Evolutionary conservation across 1,140 invertebrate genomes (phyloP), one percentile per base, ranked within the genome.

Genomic region (Trachymyrmex cornetzi): DNA sequence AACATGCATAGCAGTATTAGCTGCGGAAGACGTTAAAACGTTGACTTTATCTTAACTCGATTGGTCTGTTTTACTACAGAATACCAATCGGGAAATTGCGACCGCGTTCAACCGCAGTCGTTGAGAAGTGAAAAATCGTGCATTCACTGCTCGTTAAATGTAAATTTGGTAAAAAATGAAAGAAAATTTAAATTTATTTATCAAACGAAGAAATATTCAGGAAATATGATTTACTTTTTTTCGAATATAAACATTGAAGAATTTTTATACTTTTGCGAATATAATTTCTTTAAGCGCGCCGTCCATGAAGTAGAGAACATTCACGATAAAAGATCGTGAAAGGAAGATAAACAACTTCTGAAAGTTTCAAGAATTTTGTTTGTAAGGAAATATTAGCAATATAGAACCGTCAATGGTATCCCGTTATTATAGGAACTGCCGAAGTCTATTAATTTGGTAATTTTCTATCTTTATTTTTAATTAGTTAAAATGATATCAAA

Each of bases 1-100:
- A 77, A 64, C 5, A 24, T 38, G n/a, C n/a, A n/a, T n/a, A n/a
- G n/a, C 50, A 30, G n/a, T 16, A n/a, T 69, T n/a, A 16, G 9
- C n/a, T 24, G 9, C 48, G 34, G 24, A 67, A 50, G 38, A 44
- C 24, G 64, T 53, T 81, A 57, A 81, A 81, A 81, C 79, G 9
- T 57, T 69, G n/a, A 57, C 66, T 81, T 57, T 34, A 44, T 57
- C 53, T 81, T 44, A 71, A 71, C 67, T 59, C 79, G 53, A 57
- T 71, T 69, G 79, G 16, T 19, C n/a, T 30, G 50, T 30, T 81
- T 71, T 44, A 24, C 50, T 30, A 22, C 16, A 9, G 64, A 16
- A 48, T 16, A 57, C 16, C 16, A 69, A 14, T 38, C 11, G 16
- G 16, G 9, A 81, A 81, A 6, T 50, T 27, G n/a, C 30, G 50